Percentiles rank a stretch among this genome's conserved stretches.
These are phyloP conservation scores for Serinus canaria DNA, from an alignment of 2,113 vertebrate species.

Conservation along the genomic window DNA sequence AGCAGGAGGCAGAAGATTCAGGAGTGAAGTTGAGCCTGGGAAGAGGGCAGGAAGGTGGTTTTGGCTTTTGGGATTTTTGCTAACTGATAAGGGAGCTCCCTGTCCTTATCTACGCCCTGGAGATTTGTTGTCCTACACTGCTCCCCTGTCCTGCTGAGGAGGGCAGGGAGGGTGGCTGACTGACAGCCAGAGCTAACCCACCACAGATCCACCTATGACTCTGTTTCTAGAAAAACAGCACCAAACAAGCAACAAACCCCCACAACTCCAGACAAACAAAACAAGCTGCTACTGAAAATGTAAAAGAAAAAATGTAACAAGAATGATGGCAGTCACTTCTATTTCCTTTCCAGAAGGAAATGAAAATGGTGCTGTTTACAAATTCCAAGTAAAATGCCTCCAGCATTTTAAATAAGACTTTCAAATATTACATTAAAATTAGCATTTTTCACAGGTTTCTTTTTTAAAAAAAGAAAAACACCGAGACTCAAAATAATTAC, in stretches of 20 bases:
- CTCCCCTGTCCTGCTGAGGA: neutral
- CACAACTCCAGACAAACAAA: neutral
- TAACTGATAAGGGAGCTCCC: neutral
- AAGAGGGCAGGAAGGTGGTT: neutral
- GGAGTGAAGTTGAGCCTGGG: neutral
- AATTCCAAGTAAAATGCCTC: neutral
- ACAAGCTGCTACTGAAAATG: neutral
- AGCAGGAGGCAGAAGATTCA: accelerated
- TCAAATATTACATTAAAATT: neutral
- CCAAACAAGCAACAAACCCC: accelerated
- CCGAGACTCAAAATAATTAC: neutral
- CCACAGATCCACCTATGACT: neutral
- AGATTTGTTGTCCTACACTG: neutral
- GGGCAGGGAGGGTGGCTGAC: neutral
- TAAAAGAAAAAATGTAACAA: neutral
- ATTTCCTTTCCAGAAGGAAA: neutral
- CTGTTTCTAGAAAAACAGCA: neutral
- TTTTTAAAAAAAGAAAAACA: neutral
- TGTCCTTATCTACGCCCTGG: accelerated
- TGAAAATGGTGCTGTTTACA: neutral
- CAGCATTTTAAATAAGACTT: neutral
- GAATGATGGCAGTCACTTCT: neutral
- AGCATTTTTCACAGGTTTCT: neutral
- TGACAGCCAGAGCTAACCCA: neutral
- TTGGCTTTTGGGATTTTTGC: neutral